These are phyloP conservation scores for Falco novaeseelandiae DNA, from an alignment of 2,797 vertebrate species.

Conservation along the genomic window DNA sequence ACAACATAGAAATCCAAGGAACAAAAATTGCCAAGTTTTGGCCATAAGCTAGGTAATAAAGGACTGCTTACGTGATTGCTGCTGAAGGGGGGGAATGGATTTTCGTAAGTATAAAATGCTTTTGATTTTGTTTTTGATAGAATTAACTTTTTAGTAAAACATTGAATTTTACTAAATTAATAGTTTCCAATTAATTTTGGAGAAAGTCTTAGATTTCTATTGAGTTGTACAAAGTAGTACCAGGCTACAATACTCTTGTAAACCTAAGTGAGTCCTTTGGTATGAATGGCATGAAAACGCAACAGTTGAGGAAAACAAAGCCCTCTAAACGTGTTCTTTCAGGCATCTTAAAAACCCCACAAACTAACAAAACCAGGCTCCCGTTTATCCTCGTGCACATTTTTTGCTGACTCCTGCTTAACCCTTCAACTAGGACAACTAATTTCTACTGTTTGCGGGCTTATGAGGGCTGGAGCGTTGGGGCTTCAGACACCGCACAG, in stretches of 20 bases:
- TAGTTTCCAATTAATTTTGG: neutral
- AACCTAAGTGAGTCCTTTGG: neutral
- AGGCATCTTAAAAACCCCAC: neutral
- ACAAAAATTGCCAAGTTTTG: neutral
- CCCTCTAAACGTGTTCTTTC: neutral
- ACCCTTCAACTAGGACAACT: neutral
- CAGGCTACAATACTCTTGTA: neutral
- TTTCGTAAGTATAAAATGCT: neutral
- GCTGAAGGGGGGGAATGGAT: neutral
- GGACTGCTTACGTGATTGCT: accelerated
- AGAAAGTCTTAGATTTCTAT: neutral
- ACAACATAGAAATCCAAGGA: neutral
- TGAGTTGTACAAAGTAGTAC: neutral
- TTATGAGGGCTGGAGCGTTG: accelerated
- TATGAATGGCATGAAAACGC: neutral
- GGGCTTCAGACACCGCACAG: too few species aligned
- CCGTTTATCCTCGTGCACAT: neutral
- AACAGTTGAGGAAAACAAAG: neutral
- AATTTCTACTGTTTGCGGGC: neutral
- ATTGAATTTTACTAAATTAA: neutral
- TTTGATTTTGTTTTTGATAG: neutral
- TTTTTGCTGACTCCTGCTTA: neutral
- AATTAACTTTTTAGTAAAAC: neutral
- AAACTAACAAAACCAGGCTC: neutral
- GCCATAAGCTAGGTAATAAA: neutral